Evolutionary conservation across 2,113 vertebrate genomes (phyloP), one percentile per base, ranked within the genome.

Genomic region (Dromas ardeola): DNA sequence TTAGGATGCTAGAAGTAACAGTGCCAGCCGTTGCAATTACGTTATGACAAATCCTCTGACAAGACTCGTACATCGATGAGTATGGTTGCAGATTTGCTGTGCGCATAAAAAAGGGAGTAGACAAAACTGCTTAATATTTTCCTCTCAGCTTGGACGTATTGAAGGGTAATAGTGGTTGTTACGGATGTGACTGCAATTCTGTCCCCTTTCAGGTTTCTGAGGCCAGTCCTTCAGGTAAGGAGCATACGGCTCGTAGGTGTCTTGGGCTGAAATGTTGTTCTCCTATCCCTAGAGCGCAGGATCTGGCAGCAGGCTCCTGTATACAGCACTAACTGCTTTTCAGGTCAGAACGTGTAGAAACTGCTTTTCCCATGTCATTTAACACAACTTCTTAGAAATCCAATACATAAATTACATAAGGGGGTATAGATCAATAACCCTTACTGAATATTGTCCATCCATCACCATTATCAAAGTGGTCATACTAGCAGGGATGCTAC

Each of bases 311-410:
- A 66, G n/a, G 18, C 17, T 66, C 36, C 29, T 71, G 15, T 67
- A 22, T 52, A n/a, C n/a, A n/a, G 15, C 4, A 4, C 62, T 53
- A 45, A 38, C n/a, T 63, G 63, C 69, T 65, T 81, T 82, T 83
- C 69, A 38, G 55, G 55, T 84, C 69, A 36, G 63, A 81, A 36
- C 13, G 27, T 1, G 3, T 6, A 14, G 77, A 59, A 94, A 27
- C 50, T 58, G 50, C 72, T 88, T 76, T 86, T 49, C 67, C 80
- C 23, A 1, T 66, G 63, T 56, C 23, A 40, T 74, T 86, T 90
- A 88, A 74, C 23, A 47, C 67, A 71, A 36, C 86, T 71, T 86
- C 85, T 71, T 95, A 67, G 27, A 91, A 81, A 96, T 93, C 38
- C 63, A 89, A 49, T 96, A 67, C 29, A 40, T 69, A 59, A 78